phyloP scores from a whole-genome alignment of 2,797 vertebrate genomes.

The Lophotriccus pileatus region DNA sequence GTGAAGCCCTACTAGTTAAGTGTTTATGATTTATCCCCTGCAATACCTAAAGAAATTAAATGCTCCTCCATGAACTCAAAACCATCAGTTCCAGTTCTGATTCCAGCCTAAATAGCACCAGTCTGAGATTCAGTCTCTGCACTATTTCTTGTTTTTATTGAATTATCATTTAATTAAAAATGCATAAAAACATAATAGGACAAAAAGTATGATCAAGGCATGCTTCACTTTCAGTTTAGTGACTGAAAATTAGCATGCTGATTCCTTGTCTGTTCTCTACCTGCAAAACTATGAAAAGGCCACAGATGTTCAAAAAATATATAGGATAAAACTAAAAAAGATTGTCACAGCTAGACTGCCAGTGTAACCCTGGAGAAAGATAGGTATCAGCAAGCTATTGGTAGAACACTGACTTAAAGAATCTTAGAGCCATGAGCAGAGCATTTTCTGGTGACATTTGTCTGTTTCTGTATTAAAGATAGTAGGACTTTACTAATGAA shows the following conservation, averaged over 20 bases:
- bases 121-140: neutral
- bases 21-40: accelerated
- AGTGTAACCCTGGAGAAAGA: neutral
- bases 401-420: neutral
- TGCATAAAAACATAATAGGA: neutral
- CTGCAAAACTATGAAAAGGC: neutral
- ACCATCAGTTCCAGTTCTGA: neutral
- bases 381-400: neutral
- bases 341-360: neutral
- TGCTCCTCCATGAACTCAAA: neutral
- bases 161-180: neutral
- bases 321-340: neutral
- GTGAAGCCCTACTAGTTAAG: neutral
- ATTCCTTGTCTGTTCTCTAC: neutral
- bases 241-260: neutral
- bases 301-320: neutral
- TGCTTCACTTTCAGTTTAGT: neutral
- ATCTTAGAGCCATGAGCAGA: neutral
- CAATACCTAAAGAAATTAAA: neutral
- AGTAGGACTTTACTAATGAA: neutral
- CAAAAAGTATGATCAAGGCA: neutral
- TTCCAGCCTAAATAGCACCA: neutral
- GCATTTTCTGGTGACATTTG: neutral
- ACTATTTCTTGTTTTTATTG: neutral
- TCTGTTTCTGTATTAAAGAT: neutral